phyloP scores from a whole-genome alignment of 2,113 vertebrate species.

The Arizona elegans region DNA sequence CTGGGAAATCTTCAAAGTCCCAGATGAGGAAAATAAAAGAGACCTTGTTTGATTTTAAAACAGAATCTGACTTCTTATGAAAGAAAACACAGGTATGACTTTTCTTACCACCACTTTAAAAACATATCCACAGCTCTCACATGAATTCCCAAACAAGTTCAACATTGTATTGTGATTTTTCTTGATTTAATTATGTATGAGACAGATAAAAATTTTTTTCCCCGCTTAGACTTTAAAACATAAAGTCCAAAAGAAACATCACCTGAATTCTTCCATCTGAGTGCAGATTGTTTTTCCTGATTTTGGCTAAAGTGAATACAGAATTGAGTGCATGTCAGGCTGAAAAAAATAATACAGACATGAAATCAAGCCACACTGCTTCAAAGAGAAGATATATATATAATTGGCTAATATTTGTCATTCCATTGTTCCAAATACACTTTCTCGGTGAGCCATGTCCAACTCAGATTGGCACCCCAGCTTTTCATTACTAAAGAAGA shows the following conservation, averaged over 20 bases:
- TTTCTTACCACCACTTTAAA: constrained; percentile 9
- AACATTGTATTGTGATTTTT: constrained; percentile 17
- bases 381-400: neutral
- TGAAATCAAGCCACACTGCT: neutral
- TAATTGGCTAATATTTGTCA: constrained; percentile 24
- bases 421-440: constrained; percentile 34
- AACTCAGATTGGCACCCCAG: neutral
- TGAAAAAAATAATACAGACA: constrained; percentile 23
- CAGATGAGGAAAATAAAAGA: neutral
- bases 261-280: neutral
- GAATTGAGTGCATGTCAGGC: constrained; percentile 3
- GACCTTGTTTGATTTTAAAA: neutral
- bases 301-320: neutral
- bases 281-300: constrained; percentile 6
- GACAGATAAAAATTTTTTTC: constrained; percentile 14
- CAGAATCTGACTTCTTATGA: constrained; percentile 11
- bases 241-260: neutral
- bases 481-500: constrained; percentile 8
- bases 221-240: neutral
- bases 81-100: constrained; percentile 17
- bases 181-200: neutral
- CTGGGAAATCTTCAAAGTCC: neutral
- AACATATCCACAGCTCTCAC: constrained; percentile 4
- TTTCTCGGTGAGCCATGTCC: neutral
- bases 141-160: neutral